A percentile compares a stretch with the other conserved stretches of the same genome.
Conservation (phyloP, 2,797 vertebrate genomes). For the Acrocephalus scirpaceus region DNA sequence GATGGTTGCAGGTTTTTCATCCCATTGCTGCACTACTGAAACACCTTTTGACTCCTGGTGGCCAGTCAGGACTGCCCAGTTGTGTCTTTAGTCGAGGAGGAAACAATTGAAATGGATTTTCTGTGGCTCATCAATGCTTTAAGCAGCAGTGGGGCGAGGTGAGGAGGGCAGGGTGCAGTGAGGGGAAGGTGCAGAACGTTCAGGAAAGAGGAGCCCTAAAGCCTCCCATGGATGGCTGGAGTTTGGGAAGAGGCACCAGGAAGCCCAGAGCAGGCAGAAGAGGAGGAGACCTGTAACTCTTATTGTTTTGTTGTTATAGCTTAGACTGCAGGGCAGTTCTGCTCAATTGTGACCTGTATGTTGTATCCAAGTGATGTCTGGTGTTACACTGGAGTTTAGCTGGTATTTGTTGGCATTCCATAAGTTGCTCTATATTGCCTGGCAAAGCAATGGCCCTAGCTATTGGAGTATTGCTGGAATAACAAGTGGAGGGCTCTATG, state of each 20-base stretch:
- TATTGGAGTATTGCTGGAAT: too few relatives aligned
- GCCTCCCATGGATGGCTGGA: rapidly evolving
- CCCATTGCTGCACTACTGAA: rapidly evolving
- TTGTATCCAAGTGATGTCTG: too few relatives aligned
- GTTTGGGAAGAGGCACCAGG: background rate
- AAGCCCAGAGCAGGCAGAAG: background rate
- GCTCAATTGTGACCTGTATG: too few relatives aligned
- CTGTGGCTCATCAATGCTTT: background rate
- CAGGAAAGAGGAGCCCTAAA: background rate
- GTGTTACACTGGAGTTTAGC: too few relatives aligned
- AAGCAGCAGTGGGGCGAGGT: rapidly evolving
- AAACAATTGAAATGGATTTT: background rate
- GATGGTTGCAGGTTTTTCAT: background rate
- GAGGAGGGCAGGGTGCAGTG: background rate
- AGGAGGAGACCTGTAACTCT: too few relatives aligned
- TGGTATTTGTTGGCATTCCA: too few relatives aligned
- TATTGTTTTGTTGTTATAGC: too few relatives aligned
- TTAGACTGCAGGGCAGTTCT: too few relatives aligned
- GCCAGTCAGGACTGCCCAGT: background rate
- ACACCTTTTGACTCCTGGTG: background rate
- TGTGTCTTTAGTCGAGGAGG: rapidly evolving
- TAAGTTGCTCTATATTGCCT: too few relatives aligned
- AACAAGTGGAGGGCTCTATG: too few relatives aligned
- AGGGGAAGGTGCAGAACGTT: background rate
- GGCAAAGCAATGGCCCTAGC: too few relatives aligned